These are phyloP conservation scores for Adelphocoris suturalis DNA, from an alignment of 2,888 invertebrate genomes.

Conservation along the genomic window DNA sequence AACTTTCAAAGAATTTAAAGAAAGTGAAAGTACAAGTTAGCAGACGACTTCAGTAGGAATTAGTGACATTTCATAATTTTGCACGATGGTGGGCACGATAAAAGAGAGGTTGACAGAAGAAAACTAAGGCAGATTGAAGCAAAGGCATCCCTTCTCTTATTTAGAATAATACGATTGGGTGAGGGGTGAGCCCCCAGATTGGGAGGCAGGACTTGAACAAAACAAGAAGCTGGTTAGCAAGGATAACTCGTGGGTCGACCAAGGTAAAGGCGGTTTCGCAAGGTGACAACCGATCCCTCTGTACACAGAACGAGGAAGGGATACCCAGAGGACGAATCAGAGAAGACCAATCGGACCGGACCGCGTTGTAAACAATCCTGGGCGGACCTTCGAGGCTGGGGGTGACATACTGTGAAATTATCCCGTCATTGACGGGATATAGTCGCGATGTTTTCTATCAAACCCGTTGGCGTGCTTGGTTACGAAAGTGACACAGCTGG, in stretches of 20 bases:
- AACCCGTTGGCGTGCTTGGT: constrained; percentile 9
- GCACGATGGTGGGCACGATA: no score
- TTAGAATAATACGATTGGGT: not conserved
- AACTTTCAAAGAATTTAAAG: no score
- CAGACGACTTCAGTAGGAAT: no score
- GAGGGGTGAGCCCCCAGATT: constrained; percentile 14
- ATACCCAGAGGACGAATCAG: not conserved
- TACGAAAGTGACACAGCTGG: constrained; percentile 12
- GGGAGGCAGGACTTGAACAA: not conserved
- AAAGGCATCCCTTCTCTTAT: not conserved
- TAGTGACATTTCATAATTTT: no score
- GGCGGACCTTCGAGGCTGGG: not conserved
- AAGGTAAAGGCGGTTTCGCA: constrained; percentile 36
- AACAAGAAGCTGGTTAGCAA: constrained; percentile 22
- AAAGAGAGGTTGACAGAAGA: no score
- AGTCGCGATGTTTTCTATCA: constrained; percentile 1
- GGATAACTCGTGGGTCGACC: constrained; percentile 48
- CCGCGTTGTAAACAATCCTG: no score
- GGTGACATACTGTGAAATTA: not conserved
- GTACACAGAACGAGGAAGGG: not conserved
- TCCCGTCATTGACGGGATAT: constrained; percentile 3
- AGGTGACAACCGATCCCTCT: constrained; percentile 22
- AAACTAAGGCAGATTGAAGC: not conserved
- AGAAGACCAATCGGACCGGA: not conserved
- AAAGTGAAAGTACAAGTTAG: no score